These are phyloP conservation scores for Rynchops niger DNA, from an alignment of 2,113 vertebrate genomes.

Conservation along the genomic window DNA sequence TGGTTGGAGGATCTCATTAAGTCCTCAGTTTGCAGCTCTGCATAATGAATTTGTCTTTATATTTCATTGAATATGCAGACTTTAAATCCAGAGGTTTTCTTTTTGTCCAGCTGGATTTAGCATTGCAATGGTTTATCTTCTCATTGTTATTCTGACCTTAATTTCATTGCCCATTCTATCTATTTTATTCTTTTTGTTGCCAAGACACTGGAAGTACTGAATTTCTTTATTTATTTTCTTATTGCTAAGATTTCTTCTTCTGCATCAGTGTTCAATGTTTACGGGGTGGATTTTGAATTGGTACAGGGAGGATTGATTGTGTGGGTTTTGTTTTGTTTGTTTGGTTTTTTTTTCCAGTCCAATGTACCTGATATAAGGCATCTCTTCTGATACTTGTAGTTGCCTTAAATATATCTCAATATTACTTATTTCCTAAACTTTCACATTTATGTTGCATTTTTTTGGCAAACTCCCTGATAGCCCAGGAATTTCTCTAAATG, in stretches of 20 bases:
- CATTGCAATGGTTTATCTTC: neutral
- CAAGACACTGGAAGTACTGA: neutral
- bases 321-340: neutral
- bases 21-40: neutral
- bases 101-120: neutral
- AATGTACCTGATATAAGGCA: accelerated
- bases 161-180: neutral
- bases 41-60: neutral
- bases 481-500: neutral
- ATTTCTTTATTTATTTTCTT: neutral
- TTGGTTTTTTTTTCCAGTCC: neutral
- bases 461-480: neutral
- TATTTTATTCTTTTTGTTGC: neutral
- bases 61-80: neutral
- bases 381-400: neutral
- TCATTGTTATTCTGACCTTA: neutral
- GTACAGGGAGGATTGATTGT: neutral
- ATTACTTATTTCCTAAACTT: neutral
- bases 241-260: neutral
- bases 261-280: neutral
- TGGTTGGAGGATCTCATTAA: neutral
- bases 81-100: neutral
- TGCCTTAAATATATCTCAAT: neutral
- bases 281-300: neutral
- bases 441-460: neutral